These are phyloP conservation scores for Atherix ibis DNA, from an alignment of 2,888 invertebrate genomes.

Conservation along the genomic window DNA sequence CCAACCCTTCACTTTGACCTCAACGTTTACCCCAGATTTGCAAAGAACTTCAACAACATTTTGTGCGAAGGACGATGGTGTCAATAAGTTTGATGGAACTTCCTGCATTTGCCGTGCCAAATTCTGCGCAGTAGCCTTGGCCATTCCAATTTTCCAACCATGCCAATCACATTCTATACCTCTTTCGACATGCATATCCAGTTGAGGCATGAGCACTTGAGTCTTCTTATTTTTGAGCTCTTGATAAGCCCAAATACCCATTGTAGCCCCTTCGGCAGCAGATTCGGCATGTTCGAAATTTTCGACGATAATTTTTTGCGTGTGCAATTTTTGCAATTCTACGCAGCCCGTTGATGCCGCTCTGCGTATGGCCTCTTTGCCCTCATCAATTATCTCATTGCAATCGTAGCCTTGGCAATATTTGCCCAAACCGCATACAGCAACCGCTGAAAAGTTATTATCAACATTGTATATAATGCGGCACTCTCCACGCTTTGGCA, in stretches of 20 bases:
- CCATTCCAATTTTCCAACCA: constrained; percentile 54
- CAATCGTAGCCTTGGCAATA: constrained; percentile 49
- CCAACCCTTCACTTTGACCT: constrained; percentile 42
- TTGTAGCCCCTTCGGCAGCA: constrained; percentile 59
- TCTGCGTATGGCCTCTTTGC: constrained; percentile 54
- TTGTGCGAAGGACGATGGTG: constrained; percentile 63
- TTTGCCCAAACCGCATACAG: constrained; percentile 58
- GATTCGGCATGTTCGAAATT: constrained; percentile 59
- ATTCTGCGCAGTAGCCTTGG: constrained; percentile 67
- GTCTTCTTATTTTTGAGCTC: constrained; percentile 26
- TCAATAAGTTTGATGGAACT: constrained; percentile 63
- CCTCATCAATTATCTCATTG: constrained; percentile 55
- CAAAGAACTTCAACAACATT: constrained; percentile 34
- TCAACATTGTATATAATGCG: constrained; percentile 50
- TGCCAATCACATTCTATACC: constrained; percentile 49
- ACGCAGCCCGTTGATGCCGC: constrained; percentile 48
- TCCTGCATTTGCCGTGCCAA: constrained; percentile 62
- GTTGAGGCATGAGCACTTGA: constrained; percentile 19
- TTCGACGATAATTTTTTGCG: constrained; percentile 49
- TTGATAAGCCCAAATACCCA: constrained; percentile 54
- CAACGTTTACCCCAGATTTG: constrained; percentile 24
- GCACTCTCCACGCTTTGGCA: constrained; percentile 36
- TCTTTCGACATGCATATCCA: constrained; percentile 37
- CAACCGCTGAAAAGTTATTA: constrained; percentile 45
- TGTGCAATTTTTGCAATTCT: constrained; percentile 38